Base-by-base conservation (phyloP, 53 echinoderm and acorn worm species). In the Holothuria leucospilota region DNA sequence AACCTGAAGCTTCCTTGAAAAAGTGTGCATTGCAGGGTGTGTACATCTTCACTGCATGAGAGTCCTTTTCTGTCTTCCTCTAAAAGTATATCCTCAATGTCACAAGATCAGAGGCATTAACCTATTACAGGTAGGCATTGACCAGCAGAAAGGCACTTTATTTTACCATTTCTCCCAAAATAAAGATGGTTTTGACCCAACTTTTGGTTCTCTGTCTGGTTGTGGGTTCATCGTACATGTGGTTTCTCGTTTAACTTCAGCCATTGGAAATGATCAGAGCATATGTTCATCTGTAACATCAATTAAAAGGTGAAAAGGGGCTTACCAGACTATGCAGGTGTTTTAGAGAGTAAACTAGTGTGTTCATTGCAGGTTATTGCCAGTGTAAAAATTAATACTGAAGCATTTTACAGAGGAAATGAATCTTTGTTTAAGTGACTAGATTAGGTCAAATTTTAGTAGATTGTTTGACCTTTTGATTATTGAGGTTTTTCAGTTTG, bases 181-280 rank as follows among this genome's bases (percentile, higher is more conserved):
- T 75, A 52, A 49, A 51, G 39, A 25, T 13, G 52, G 23, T 26
- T 51, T 75, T 75, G 75, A 75, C 75, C 75, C 75, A 49, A 75
- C 49, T 52, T 8, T 75, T 49, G 25, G 75, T 51, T 25, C 52
- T 27, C 53, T 75, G n/a, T 75, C 75, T 39, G 16, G 14, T 52
- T 27, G 15, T 18, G 56, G 15, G 56, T 56, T 56, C 56, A 56
- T 56, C 27, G 10, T 75, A 75, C 75, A 75, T 49, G 75, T 75
- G 75, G 75, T 75, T 26, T 49, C 51, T 75, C 75, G 51, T 75
- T 75, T 51, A 75, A 75, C 75, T 49, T 75, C 75, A 75, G 51
- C 51, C n/a, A 75, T 49, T 75, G 75, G 75, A 75, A 75, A 75
- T 75, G 75, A 75, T 75, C 75, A 75, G 52, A 75, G 75, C 75